Evolutionary conservation across 2,888 invertebrate species (phyloP).

Genomic region (Caprella mutica): DNA sequence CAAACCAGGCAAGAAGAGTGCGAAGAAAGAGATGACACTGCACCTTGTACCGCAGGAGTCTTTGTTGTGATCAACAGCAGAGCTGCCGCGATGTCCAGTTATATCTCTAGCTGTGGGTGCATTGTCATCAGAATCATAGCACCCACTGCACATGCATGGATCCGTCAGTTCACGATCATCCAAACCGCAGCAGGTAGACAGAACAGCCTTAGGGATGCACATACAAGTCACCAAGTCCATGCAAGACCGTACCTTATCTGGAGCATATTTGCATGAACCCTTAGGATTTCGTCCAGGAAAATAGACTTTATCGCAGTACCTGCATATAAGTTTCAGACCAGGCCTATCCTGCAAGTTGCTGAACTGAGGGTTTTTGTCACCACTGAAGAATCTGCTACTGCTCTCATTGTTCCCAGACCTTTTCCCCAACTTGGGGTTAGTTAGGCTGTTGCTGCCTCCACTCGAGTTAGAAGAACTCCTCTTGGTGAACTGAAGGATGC

Average conservation of each 20-base stretch:
- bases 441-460: slow-evolving; percentile 19
- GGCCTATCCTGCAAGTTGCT: neutral
- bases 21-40: slow-evolving; percentile 71
- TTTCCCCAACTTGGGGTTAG: slow-evolving; percentile 12
- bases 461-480: no score
- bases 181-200: slow-evolving; percentile 88
- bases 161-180: slow-evolving; percentile 75
- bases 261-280: slow-evolving; percentile 61
- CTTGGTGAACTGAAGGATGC: no score
- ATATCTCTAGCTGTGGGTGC: slow-evolving; percentile 35
- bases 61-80: neutral
- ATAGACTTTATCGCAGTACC: slow-evolving; percentile 50
- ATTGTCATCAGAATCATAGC: slow-evolving; percentile 72
- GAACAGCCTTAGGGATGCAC: slow-evolving; percentile 73
- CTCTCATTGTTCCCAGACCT: slow-evolving; percentile 11
- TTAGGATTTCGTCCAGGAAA: slow-evolving; percentile 70
- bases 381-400: no score
- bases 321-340: slow-evolving; percentile 37
- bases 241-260: slow-evolving; percentile 66
- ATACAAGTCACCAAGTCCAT: slow-evolving; percentile 75
- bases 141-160: slow-evolving; percentile 60
- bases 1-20: slow-evolving; percentile 79
- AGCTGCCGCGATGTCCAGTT: neutral
- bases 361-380: slow-evolving; percentile 10
- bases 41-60: slow-evolving; percentile 61